Evolutionary conservation across 2,797 vertebrate genomes (phyloP).

Genomic region (Somateria mollissima): DNA sequence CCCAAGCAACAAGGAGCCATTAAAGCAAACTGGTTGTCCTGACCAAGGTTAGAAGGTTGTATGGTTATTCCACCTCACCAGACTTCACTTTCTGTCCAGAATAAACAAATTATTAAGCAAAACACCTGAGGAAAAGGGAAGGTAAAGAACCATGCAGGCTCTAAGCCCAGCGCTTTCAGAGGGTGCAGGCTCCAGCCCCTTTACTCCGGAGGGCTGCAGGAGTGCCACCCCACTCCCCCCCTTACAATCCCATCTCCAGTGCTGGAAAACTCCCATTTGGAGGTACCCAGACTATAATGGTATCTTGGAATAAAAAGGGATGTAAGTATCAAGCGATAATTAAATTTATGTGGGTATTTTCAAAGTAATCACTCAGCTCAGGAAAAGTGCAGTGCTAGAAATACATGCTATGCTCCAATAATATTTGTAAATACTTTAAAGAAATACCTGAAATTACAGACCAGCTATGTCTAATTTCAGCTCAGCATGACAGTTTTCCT

Average conservation of each 20-base stretch:
- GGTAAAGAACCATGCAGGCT: no score
- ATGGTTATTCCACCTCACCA: neutral
- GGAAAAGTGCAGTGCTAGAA: neutral
- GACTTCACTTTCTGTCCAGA: neutral
- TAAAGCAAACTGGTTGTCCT: neutral
- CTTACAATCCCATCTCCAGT: neutral
- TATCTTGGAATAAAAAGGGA: neutral
- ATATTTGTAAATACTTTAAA: neutral
- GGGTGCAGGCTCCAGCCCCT: neutral
- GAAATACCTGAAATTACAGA: constrained; percentile 21
- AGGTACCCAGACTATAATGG: neutral
- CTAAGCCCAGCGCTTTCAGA: neutral
- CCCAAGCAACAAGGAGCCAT: neutral
- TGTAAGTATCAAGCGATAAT: neutral
- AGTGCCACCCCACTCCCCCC: neutral
- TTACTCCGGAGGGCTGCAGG: neutral
- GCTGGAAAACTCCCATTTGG: neutral
- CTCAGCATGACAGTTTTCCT: neutral
- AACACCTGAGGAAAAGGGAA: neutral
- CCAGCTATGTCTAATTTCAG: neutral
- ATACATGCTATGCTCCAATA: neutral
- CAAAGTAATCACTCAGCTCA: neutral
- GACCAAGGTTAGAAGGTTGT: neutral
- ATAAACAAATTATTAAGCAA: neutral
- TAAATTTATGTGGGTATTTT: neutral